Base-by-base conservation (phyloP, 1,140 invertebrate genomes). In the Nasonia vitripennis region DNA sequence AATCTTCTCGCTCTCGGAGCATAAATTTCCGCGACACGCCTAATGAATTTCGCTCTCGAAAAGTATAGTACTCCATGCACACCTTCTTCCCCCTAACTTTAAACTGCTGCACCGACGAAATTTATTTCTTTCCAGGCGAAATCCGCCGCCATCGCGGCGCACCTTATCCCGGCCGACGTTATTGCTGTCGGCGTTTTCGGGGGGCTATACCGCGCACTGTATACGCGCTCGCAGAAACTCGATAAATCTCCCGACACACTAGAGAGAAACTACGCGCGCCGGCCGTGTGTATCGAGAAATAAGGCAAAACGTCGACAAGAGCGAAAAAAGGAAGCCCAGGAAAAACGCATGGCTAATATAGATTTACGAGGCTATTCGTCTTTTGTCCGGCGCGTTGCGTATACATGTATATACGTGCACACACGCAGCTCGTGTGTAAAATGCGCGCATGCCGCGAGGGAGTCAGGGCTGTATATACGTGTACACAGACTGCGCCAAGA, bases 281-380 rank as follows among this genome's bases (percentile, higher is more conserved):
- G 41, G 7, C 0, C 41, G 41, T 45, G 41, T 45, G 9, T 45
- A 45, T 45, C 41, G 17, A 62, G 55, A 62, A 62, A 62, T 62
- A 62, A 62, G 55, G 55, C 55, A 51, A 77, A 62, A 79, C 83
- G 45, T 37, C 71, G 83, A 84, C 34, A 51, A 78, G 45, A 55
- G 34, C 23, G 41, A 48, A 34, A 27, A 34, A 34, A 71, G 68
- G 27, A 71, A 27, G 68, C 23, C 68, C 23, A 34, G 27, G 51
- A 34, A 68, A 86, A 80, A 83, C 37, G 85, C 77, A 86, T 82
- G 78, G 75, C 77, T 79, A 86, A 86, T 86, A 90, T 88, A 91
- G 89, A 91, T 91, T 91, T 91, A 91, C 90, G 90, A 91, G 89
- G 87, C 90, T 88, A 91, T 90, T 85, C 89, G 87, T 91, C 90